Evolutionary conservation across 2,113 vertebrate species (phyloP), one percentile per base, ranked within the genome.

Genomic region (Paedocypris sp.): DNA sequence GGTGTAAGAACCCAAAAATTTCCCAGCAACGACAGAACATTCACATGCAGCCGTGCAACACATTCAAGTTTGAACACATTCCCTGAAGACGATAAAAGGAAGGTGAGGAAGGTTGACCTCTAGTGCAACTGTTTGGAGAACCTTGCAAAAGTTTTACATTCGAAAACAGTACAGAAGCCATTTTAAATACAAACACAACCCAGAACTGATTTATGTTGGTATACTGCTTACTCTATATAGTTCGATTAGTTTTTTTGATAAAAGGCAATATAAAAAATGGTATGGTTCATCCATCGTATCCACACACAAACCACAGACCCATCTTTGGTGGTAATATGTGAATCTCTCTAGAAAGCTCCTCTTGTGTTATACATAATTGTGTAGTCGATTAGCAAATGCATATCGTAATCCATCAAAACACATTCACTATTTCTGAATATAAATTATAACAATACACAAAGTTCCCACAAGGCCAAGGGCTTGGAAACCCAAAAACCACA

Each of bases 401-500:
- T n/a, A n/a, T 32, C 23, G 42, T 46, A 15, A 3, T 43, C 19
- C 22, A 29, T 23, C 9, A 11, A n/a, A 28, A 16, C 6, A 1
- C 18, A 1, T 29, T 15, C 4, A 23, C 28, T 80, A 91, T 71
- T 96, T 88, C 66, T 98, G 94, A 53, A 97, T 91, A 75, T 92
- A 97, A 85, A 97, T 90, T 79, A 98, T 93, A 67, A 97, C 89
- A 75, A 98, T 88, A 82, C 93, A 96, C 66, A 98, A 82, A 63
- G 90, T 88, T 71, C 91, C 91, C 63, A 98, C 94, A 4, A 98
- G 86, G 61, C 92, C 91, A 49, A 98, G 83, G 23, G 93, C 91
- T 77, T 96, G 92, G 8, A 98, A 79, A 6, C 94, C 94, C 43
- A 98, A 86, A 74, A 98, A 98, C 91, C 94, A 93, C 28, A 98